phyloP scores from a whole-genome alignment of 35 echinoderm and acorn worm species.

The Acanthaster planci region DNA sequence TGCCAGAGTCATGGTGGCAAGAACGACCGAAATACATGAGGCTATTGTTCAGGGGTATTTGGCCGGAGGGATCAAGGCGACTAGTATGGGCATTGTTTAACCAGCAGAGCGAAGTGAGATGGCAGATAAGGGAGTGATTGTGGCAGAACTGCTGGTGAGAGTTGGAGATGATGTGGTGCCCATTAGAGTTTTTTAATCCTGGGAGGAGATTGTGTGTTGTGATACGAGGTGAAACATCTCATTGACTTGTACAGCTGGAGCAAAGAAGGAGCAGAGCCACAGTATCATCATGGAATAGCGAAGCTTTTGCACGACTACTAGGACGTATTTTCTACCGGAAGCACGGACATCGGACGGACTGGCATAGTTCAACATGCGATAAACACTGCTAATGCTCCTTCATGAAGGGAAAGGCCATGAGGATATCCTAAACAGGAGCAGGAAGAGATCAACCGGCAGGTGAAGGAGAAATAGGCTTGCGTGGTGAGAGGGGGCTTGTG shows the following conservation, averaged over 20 bases:
- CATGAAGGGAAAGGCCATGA: background rate
- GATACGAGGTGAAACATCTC: background rate
- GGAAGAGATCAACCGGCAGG: slow-evolving; percentile 38
- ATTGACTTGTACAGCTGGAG: background rate
- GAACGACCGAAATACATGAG: background rate
- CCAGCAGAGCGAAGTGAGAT: background rate
- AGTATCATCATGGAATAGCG: background rate
- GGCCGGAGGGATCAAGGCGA: background rate
- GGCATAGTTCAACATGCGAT: slow-evolving; percentile 1
- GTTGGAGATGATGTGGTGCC: background rate
- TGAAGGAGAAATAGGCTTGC: slow-evolving; percentile 34
- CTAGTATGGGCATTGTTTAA: background rate
- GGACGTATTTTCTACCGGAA: slow-evolving; percentile 33
- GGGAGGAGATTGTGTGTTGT: background rate
- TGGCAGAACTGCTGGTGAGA: background rate
- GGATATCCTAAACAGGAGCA: background rate
- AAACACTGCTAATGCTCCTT: background rate
- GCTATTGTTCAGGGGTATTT: background rate
- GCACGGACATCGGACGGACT: slow-evolving; percentile 26
- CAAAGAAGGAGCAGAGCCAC: background rate
- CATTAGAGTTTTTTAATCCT: background rate
- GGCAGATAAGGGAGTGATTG: background rate
- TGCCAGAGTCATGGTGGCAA: background rate
- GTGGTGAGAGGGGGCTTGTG: slow-evolving; percentile 11
- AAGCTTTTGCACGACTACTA: slow-evolving; percentile 11